Percentiles rank a stretch among this genome's conserved stretches.
Evolutionary conservation across 1,140 invertebrate genomes (phyloP).

Genomic region (Kradibia gibbosae): DNA sequence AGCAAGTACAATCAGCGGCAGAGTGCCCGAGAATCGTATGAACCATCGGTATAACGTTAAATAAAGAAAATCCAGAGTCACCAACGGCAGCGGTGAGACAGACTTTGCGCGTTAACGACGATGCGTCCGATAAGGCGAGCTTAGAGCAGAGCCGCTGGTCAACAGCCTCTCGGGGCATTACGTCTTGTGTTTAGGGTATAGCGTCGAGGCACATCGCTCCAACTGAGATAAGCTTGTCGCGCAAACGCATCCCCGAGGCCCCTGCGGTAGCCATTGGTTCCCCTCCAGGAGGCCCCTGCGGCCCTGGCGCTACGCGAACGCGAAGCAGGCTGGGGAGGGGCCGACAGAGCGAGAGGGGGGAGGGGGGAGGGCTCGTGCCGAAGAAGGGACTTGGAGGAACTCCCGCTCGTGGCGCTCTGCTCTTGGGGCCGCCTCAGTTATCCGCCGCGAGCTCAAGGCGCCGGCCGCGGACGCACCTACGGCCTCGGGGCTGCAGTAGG

Average conservation of each 20-base stretch:
- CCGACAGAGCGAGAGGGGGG: not conserved
- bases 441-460: not conserved
- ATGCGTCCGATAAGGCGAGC: too few species aligned
- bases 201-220: not conserved
- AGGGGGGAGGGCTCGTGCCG: not conserved
- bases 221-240: too few species aligned
- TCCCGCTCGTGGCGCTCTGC: not conserved
- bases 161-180: too few species aligned
- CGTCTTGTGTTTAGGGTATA: too few species aligned
- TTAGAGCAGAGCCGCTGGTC: too few species aligned
- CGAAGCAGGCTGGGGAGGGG: not conserved
- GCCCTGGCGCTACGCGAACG: not conserved
- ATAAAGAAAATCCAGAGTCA: too few species aligned
- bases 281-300: not conserved
- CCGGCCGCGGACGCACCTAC: not conserved
- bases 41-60: too few species aligned
- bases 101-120: too few species aligned
- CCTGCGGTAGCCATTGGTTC: not conserved
- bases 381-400: not conserved
- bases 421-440: not conserved
- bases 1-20: too few species aligned
- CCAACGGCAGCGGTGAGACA: too few species aligned
- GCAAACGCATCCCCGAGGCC: too few species aligned
- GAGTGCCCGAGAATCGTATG: too few species aligned
- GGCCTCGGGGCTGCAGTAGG: not conserved